phyloP scores from a whole-genome alignment of 2,113 vertebrate genomes.

The Trogon surrucura region DNA sequence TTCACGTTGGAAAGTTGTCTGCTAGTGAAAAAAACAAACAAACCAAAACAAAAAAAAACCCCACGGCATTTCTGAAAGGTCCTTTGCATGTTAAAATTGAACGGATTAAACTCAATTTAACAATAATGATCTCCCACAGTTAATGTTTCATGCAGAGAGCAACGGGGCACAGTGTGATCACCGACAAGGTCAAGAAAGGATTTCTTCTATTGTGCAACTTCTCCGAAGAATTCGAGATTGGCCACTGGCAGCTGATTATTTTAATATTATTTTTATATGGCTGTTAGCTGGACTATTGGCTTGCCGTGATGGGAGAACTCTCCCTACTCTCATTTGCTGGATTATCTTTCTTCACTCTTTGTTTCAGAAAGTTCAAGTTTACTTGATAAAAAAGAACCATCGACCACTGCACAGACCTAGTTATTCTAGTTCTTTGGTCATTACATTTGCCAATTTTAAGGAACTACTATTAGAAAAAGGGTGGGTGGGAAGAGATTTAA shows the following conservation, averaged over 20 bases:
- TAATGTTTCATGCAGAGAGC: not conserved
- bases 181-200: slow-evolving; percentile 3
- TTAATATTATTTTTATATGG: not conserved
- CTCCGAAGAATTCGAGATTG: not conserved
- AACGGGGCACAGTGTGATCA: not conserved
- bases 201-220: not conserved
- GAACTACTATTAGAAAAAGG: not conserved
- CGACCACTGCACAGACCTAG: not conserved
- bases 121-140: not conserved
- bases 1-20: not conserved
- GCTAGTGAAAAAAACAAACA: not conserved
- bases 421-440: not conserved
- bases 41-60: not conserved
- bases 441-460: not conserved
- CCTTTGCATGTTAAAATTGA: not conserved
- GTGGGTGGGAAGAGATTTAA: not conserved
- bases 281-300: not conserved
- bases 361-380: not conserved
- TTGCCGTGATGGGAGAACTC: not conserved
- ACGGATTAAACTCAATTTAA: not conserved
- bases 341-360: not conserved
- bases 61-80: not conserved
- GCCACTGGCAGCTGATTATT: not conserved
- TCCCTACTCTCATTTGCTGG: not conserved
- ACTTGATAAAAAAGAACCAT: not conserved